phyloP scores from a whole-genome alignment of 2,888 invertebrate genomes.

The Drosophila peninsularis region DNA sequence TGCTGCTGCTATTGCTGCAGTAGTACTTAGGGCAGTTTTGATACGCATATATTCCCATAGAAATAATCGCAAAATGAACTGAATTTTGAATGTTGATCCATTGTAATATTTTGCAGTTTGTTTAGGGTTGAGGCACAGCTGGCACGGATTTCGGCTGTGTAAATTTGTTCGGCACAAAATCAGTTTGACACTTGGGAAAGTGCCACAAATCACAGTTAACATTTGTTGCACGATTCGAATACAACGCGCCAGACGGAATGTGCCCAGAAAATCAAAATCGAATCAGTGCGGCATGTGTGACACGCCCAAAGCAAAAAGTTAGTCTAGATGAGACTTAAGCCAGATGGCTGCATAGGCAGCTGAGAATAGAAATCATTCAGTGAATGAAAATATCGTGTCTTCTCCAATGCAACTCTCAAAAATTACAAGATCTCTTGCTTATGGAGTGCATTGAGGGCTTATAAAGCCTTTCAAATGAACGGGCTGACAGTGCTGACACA shows the following conservation, averaged over 20 bases:
- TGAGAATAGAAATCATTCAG: background rate
- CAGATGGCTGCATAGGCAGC: background rate
- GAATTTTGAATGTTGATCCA: slow-evolving; percentile 17
- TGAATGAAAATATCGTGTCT: background rate
- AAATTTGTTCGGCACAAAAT: slow-evolving; percentile 54
- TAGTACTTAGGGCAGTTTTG: slow-evolving; percentile 30
- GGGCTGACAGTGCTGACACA: too few species aligned
- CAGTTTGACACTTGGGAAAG: slow-evolving; percentile 64
- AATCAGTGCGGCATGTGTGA: slow-evolving; percentile 50
- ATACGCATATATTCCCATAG: background rate
- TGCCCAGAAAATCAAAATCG: slow-evolving; percentile 62
- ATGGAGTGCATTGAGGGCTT: too few species aligned
- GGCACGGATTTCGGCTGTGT: slow-evolving; percentile 33
- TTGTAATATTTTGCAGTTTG: slow-evolving; percentile 14
- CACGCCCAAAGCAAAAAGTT: slow-evolving; percentile 43
- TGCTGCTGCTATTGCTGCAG: slow-evolving; percentile 15
- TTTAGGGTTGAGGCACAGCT: slow-evolving; percentile 37
- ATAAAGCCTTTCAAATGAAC: too few species aligned
- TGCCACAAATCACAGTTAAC: slow-evolving; percentile 68
- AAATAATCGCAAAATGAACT: slow-evolving; percentile 12
- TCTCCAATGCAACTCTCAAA: too few species aligned
- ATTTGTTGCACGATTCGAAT: slow-evolving; percentile 57
- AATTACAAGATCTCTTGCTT: too few species aligned
- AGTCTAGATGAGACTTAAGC: background rate
- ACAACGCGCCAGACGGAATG: slow-evolving; percentile 48